Percentiles rank a stretch among this genome's conserved stretches.
Evolutionary conservation across 1,140 invertebrate species (phyloP).

Genomic region (Cryptotermes secundus): DNA sequence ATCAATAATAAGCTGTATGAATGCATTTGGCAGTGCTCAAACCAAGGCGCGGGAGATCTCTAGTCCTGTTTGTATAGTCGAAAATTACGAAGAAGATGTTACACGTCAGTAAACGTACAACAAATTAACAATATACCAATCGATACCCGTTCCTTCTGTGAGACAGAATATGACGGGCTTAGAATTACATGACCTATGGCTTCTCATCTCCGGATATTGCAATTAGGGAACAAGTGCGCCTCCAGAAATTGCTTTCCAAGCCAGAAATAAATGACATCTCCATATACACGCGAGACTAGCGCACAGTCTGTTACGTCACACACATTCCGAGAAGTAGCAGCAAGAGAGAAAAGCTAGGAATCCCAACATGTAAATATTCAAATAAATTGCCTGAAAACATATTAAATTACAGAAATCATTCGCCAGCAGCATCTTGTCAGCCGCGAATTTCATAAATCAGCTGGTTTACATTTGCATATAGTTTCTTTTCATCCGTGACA

Average conservation of each 20-base stretch:
- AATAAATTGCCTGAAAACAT: no score
- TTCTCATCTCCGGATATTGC: not conserved
- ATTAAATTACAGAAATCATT: no score
- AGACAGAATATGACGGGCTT: conserved; percentile 5
- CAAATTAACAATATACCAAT: not conserved
- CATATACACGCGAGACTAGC: not conserved
- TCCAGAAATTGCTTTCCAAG: conserved; percentile 11
- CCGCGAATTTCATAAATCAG: no score
- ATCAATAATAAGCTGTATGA: not conserved
- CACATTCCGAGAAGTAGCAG: not conserved
- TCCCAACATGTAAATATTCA: no score
- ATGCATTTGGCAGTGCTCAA: not conserved
- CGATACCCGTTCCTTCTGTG: not conserved
- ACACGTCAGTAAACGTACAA: not conserved
- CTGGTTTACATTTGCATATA: no score
- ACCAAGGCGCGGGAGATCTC: not conserved
- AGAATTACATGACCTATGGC: conserved; percentile 7
- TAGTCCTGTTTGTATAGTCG: not conserved
- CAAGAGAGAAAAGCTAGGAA: no score
- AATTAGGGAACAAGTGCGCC: not conserved
- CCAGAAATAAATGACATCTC: conserved; percentile 2
- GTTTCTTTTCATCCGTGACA: no score
- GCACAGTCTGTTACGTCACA: not conserved
- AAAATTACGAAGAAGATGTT: not conserved
- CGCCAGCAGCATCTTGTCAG: no score